Evolutionary conservation across 2,797 vertebrate species (phyloP).

Genomic region (Lateolabrax maculatus): DNA sequence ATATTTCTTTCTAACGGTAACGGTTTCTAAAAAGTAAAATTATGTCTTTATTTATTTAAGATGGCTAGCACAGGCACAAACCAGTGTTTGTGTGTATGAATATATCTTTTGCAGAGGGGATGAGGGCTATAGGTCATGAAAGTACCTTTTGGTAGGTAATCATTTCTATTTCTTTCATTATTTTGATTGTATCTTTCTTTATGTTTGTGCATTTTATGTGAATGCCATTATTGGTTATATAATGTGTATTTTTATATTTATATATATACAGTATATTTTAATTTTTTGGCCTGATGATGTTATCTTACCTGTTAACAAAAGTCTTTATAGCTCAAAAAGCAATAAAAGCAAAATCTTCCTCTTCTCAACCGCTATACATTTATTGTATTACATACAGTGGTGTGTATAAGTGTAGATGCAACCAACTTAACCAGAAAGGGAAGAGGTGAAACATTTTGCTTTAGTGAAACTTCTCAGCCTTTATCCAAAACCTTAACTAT

Average conservation of each 20-base stretch:
- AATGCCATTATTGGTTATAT: not conserved
- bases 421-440: not conserved
- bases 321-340: not conserved
- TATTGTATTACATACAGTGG: too few relatives aligned
- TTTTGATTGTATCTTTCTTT: not conserved
- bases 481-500: not conserved
- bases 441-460: not conserved
- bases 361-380: not conserved
- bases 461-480: not conserved
- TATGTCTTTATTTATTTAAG: conserved; percentile 14
- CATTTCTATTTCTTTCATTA: not conserved
- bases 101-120: not conserved
- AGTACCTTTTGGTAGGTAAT: not conserved
- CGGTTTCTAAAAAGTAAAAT: too few relatives aligned
- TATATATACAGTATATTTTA: not conserved
- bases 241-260: not conserved
- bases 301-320: too few relatives aligned
- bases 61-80: not conserved
- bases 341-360: not conserved
- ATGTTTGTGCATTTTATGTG: not conserved
- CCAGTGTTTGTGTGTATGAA: not conserved
- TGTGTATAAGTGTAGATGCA: not conserved
- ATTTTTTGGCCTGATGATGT: not conserved
- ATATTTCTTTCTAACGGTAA: conserved; percentile 6
- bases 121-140: not conserved